Percentiles rank a stretch among this genome's conserved stretches.
Conservation (phyloP, 2,113 vertebrate species). For the Hymenochirus boettgeri region DNA sequence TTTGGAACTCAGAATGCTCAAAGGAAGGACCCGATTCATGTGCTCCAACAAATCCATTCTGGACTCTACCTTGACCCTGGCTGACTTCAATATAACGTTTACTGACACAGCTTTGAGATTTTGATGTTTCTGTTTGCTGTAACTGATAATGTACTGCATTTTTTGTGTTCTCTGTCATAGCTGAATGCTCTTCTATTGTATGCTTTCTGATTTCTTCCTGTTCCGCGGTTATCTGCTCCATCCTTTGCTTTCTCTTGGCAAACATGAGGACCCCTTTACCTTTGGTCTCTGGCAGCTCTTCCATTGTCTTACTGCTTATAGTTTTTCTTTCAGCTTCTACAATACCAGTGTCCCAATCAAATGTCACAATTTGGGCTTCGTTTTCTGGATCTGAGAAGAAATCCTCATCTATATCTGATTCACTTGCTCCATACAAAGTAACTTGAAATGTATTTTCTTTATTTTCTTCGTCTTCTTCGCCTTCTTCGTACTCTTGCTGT, state of each 20-base stretch:
- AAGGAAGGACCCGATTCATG: conserved; percentile 49
- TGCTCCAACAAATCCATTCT: conserved; percentile 68
- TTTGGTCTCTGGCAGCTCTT: conserved; percentile 80
- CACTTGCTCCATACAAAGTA: conserved; percentile 61
- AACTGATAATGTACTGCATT: conserved; percentile 59
- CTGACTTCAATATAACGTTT: conserved; percentile 73
- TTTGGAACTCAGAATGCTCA: conserved; percentile 62
- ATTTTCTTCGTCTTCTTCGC: conserved; percentile 64
- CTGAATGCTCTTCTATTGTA: conserved; percentile 59
- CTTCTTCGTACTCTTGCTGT: conserved; percentile 66
- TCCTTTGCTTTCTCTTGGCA: conserved; percentile 80
- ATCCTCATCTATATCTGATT: conserved; percentile 80
- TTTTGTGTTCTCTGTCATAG: conserved; percentile 49
- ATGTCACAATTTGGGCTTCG: conserved; percentile 66
- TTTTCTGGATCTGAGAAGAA: conserved; percentile 67
- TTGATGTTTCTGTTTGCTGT: conserved; percentile 47
- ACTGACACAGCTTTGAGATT: conserved; percentile 52
- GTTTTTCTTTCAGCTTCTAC: conserved; percentile 79
- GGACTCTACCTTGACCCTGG: conserved; percentile 53
- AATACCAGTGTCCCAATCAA: conserved; percentile 83
- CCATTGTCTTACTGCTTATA: conserved; percentile 72
- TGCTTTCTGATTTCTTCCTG: conserved; percentile 78
- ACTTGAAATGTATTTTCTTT: conserved; percentile 74
- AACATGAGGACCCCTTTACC: conserved; percentile 96
- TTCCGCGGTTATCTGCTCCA: conserved; percentile 90